Conservation (phyloP, 2,797 vertebrate genomes). For the Novumbra hubbsi region DNA sequence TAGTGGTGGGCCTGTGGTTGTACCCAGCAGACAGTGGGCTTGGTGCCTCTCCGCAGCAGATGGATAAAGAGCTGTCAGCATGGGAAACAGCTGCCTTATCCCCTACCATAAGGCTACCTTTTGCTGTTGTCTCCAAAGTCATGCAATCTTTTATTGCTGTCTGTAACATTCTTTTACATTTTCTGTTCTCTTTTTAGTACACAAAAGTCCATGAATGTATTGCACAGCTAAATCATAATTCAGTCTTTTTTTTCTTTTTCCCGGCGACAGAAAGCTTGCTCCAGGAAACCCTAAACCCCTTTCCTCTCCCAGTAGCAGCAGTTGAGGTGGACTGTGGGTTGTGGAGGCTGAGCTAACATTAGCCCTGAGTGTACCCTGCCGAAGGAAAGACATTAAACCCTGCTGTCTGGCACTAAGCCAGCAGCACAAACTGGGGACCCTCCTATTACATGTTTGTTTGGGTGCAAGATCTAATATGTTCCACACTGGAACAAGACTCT, state of each 20-base stretch:
- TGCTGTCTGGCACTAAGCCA: constrained; percentile 58
- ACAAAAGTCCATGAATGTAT: constrained; percentile 1
- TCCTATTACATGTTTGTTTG: constrained; percentile 74
- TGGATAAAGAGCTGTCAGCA: constrained; percentile 71
- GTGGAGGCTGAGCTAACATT: constrained; percentile 69
- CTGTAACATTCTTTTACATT: not conserved
- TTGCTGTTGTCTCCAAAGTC: not conserved
- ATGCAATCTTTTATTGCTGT: not conserved
- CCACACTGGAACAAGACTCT: constrained; percentile 46
- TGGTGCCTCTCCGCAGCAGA: constrained; percentile 51
- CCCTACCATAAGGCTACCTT: constrained; percentile 49
- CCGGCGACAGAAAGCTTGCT: constrained; percentile 69
- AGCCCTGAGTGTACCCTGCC: constrained; percentile 51
- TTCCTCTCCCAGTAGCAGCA: constrained; percentile 63
- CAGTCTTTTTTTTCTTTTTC: constrained; percentile 53
- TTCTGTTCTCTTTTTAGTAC: constrained; percentile 8
- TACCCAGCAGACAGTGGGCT: constrained; percentile 47
- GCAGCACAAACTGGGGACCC: constrained; percentile 44
- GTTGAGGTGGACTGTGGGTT: constrained; percentile 55
- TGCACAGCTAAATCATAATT: constrained; percentile 47
- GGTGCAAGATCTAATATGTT: constrained; percentile 60
- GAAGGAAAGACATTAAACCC: constrained; percentile 55
- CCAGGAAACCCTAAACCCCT: constrained; percentile 67
- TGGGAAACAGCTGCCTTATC: constrained; percentile 61
- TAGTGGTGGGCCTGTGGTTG: constrained; percentile 63